A percentile compares a stretch with the other conserved stretches of the same genome.
Conservation (phyloP, 2,888 invertebrate species). For the Liopterus haemorrhoidalis region DNA sequence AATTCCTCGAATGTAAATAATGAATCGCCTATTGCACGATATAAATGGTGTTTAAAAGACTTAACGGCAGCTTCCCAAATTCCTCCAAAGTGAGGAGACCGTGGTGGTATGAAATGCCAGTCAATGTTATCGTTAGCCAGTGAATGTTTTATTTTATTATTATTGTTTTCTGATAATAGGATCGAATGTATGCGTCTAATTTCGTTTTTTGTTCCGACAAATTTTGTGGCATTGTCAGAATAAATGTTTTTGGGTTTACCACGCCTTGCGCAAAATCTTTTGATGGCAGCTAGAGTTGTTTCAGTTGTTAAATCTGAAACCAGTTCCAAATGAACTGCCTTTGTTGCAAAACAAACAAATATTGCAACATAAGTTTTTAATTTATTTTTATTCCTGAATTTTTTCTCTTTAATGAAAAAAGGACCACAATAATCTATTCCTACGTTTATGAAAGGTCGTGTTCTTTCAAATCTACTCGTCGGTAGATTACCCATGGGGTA, state of each 20-base stretch:
- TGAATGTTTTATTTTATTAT: too few species aligned
- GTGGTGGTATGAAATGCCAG: constrained; percentile 7
- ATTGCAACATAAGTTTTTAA: constrained; percentile 35
- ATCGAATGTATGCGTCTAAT: too few species aligned
- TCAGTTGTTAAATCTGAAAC: constrained; percentile 27
- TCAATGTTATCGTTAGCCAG: too few species aligned
- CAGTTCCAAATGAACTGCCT: constrained; percentile 35
- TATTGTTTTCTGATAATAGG: too few species aligned
- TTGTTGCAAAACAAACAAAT: constrained; percentile 34
- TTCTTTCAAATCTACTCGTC: not conserved
- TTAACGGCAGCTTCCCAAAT: constrained; percentile 7
- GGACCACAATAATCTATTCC: constrained; percentile 21
- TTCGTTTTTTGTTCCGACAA: constrained; percentile 23
- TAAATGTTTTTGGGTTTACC: constrained; percentile 15
- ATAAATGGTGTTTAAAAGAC: not conserved
- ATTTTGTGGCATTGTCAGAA: constrained; percentile 24
- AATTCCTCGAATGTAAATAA: constrained; percentile 5
- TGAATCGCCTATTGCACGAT: not conserved
- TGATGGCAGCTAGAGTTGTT: constrained; percentile 28
- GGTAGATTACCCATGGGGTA: constrained; percentile 18
- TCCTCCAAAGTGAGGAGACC: constrained; percentile 10
- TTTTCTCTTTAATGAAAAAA: constrained; percentile 19
- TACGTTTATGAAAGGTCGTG: constrained; percentile 11
- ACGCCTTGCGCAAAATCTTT: constrained; percentile 11
- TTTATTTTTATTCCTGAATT: not conserved